Evolutionary conservation across 2,113 vertebrate genomes (phyloP), one percentile per base, ranked within the genome.

Genomic region (Dipodomys stephensi): DNA sequence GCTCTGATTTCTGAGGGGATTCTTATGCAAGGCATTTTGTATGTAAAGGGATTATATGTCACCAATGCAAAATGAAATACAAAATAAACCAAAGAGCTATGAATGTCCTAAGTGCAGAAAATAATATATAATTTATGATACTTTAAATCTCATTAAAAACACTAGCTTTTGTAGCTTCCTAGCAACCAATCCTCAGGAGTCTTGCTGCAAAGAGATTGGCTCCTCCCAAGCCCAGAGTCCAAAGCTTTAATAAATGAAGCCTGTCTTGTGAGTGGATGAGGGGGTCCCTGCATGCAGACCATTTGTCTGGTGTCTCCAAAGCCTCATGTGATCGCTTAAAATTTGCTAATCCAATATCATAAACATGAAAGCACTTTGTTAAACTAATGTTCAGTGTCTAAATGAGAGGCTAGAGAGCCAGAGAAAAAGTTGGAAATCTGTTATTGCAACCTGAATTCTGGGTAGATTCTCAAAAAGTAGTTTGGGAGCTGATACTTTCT

Each of bases 121-220:
- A 98, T 97, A 98, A 97, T 97, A 98, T 98, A 98, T 97, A 98
- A 98, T 98, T 97, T 96, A 97, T 96, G 97, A 98, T 97, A 97
- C 95, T 98, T 98, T 98, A 98, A 98, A 98, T 98, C 97, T 98
- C 97, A 98, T 98, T 98, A 98, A 97, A 98, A 98, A 95, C 96
- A 97, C 96, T 94, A 97, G 97, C 97, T 98, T 98, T 98, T 97
- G 97, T 97, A 98, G 98, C 97, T 97, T 98, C 98, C 97, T 98
- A 98, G 98, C 98, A 98, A 98, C 98, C 97, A 97, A 96, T 95
- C 94, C 98, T 98, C 98, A 95, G 95, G 98, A 97, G 98, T 93
- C 90, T 87, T 89, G 93, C 95, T 97, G 97, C 94, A 97, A 98
- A 98, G 98, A 98, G 97, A 96, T 92, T 98, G 92, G 93, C 96